phyloP scores from a whole-genome alignment of 2,888 invertebrate species.

The Pollenia angustigena region DNA sequence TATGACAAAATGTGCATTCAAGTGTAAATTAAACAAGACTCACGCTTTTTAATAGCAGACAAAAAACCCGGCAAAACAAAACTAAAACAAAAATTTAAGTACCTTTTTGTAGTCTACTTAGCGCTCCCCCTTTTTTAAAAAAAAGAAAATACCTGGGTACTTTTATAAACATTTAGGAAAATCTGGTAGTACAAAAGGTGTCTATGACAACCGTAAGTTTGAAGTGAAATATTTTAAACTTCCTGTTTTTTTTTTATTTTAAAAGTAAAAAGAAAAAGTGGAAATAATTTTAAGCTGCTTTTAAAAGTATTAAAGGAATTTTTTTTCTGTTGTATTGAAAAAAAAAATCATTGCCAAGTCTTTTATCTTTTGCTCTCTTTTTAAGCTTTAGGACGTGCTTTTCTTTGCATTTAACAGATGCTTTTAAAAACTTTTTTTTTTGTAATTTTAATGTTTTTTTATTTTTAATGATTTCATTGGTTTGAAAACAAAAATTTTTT shows the following conservation, averaged over 20 bases:
- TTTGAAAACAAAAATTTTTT: not conserved
- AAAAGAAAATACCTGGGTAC: constrained; percentile 1
- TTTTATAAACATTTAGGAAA: not conserved
- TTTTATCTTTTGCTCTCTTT: constrained; percentile 1
- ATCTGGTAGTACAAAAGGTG: constrained; percentile 46
- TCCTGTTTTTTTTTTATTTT: not conserved
- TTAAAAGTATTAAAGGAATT: constrained; percentile 41
- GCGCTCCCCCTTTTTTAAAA: not conserved
- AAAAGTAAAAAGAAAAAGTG: not conserved
- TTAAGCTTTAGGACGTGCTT: constrained; percentile 54
- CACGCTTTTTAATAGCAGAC: constrained; percentile 55
- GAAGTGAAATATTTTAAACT: constrained; percentile 16
- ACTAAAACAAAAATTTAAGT: constrained; percentile 33
- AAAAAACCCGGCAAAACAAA: constrained; percentile 24
- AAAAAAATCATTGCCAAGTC: constrained; percentile 57
- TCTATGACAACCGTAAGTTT: constrained; percentile 32
- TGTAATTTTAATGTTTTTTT: constrained; percentile 22
- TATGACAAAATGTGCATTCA: constrained; percentile 80
- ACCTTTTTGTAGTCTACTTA: not conserved
- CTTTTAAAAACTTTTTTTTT: constrained; percentile 46
- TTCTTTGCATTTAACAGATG: constrained; percentile 23
- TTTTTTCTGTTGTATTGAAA: not conserved
- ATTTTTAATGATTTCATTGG: constrained; percentile 13
- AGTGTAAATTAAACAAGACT: constrained; percentile 78
- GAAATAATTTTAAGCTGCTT: constrained; percentile 58